These are phyloP conservation scores for Triplophysa tibetana DNA, from an alignment of 2,113 vertebrate genomes.

Conservation along the genomic window DNA sequence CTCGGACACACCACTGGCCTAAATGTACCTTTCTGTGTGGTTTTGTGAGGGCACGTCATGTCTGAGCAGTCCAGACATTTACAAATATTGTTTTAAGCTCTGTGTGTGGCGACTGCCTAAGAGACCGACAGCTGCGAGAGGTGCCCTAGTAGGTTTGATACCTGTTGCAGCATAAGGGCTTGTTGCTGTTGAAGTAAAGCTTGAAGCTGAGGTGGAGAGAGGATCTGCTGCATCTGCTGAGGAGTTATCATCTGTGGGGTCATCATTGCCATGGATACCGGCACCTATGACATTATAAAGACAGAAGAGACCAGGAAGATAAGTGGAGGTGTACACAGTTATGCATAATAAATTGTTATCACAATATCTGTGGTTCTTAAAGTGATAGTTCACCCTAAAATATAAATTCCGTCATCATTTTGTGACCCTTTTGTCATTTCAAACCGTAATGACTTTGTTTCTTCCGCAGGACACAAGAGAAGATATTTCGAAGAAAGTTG, in stretches of 20 bases:
- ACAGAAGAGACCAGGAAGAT: neutral
- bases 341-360: no score
- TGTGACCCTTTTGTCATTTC: no score
- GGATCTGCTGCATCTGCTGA: constrained; percentile 99
- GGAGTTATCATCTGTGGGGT: constrained; percentile 98
- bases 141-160: constrained; percentile 63
- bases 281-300: constrained; percentile 78
- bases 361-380: no score
- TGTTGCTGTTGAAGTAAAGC: constrained; percentile 97
- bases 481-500: no score
- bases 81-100: constrained; percentile 16
- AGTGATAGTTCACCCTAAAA: no score
- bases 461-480: no score
- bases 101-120: constrained; percentile 28
- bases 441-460: no score
- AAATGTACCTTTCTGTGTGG: neutral
- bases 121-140: neutral
- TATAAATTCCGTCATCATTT: no score
- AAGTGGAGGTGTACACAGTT: neutral
- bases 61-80: constrained; percentile 16
- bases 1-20: neutral
- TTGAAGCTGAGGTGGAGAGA: constrained; percentile 95
- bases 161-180: constrained; percentile 98
- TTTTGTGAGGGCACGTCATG: constrained; percentile 8
- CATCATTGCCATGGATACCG: constrained; percentile 99